Base-by-base conservation (phyloP, 2,888 invertebrate genomes). In the Lordiphosa andalusiaca region DNA sequence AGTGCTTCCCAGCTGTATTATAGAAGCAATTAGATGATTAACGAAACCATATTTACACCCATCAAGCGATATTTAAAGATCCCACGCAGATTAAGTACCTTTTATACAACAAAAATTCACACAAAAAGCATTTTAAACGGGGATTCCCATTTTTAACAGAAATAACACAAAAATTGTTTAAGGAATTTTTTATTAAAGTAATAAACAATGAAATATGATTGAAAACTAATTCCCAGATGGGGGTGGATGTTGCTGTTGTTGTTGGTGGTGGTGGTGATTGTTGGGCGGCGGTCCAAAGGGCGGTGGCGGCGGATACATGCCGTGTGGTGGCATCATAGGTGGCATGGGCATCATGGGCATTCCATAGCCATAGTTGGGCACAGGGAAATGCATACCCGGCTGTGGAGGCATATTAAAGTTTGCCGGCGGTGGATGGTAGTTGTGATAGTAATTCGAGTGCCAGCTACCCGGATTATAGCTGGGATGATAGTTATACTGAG, bases 361-460 rank as follows among this genome's bases (percentile, higher is more conserved):
- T 4, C 54, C 60, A 19, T 80, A 75, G 2, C 80, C 78, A 52
- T 82, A 80, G 21, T 70, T 23, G 5, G 70, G 74, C 59, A 76
- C 58, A 4, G 76, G 67, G 23, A 65, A 82, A 1, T 50, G 56
- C 71, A 71, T 67, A 10, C 68, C 64, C 0, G 71, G 71, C 49
- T 72, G 75, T 10, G 57, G 56, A 9, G 53, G 52, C 71, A 83
- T 84, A 40, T 71, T 71, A 6, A 66, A 83, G 33, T 83, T 83
- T 0, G 60, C 58, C 36, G 69, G 60, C 4, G 74, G 65, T 25
- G 66, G 74, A 52, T 83, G 69, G 56, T 72, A 84, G 21, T 71
- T 69, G 58, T 82, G 88, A 55, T 85, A 69, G 44, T 84, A 88
- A 62, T 89, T 88, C 2, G 87, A 86, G 50, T 89, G 89, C 89